phyloP scores from a whole-genome alignment of 1,140 invertebrate genomes.

The Wasmannia auropunctata region DNA sequence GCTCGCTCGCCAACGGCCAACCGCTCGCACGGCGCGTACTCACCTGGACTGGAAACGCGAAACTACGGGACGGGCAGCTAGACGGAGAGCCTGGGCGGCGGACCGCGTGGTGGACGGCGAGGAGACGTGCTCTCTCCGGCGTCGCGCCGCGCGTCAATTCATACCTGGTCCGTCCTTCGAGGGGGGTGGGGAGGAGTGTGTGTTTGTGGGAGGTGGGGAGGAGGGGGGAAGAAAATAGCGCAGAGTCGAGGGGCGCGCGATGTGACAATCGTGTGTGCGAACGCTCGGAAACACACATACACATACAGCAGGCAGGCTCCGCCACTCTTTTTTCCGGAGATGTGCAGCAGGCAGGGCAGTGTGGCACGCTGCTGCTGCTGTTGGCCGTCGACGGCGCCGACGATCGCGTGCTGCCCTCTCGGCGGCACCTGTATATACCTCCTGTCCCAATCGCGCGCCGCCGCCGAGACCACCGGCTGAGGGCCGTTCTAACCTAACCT shows the following conservation, averaged over 20 bases:
- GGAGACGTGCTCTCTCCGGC: neutral
- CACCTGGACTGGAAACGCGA: slow-evolving; percentile 57
- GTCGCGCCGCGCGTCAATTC: slow-evolving; percentile 62
- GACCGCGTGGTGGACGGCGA: slow-evolving; percentile 37
- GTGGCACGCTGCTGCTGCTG: slow-evolving; percentile 59
- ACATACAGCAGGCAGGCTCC: neutral
- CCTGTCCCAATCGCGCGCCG: too few relatives aligned
- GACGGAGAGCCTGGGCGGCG: slow-evolving; percentile 18
- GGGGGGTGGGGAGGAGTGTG: too few relatives aligned
- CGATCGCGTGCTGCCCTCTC: slow-evolving; percentile 63
- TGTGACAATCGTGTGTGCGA: slow-evolving; percentile 11
- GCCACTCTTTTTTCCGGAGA: slow-evolving; percentile 52
- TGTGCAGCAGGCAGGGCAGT: slow-evolving; percentile 64
- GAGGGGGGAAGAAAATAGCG: slow-evolving; percentile 7
- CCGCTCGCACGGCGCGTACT: slow-evolving; percentile 11
- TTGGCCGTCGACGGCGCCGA: slow-evolving; percentile 69
- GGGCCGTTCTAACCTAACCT: slow-evolving; percentile 37
- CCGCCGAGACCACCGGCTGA: neutral
- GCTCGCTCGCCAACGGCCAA: too few relatives aligned
- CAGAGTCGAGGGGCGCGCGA: slow-evolving; percentile 1
- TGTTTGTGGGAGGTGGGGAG: too few relatives aligned
- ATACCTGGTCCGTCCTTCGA: slow-evolving; percentile 55
- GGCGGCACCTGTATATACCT: too few relatives aligned
- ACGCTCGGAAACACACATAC: slow-evolving; percentile 44
- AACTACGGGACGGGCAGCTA: slow-evolving; percentile 57